Conservation (phyloP, 2,113 vertebrate genomes). For the Spilogale gracilis region DNA sequence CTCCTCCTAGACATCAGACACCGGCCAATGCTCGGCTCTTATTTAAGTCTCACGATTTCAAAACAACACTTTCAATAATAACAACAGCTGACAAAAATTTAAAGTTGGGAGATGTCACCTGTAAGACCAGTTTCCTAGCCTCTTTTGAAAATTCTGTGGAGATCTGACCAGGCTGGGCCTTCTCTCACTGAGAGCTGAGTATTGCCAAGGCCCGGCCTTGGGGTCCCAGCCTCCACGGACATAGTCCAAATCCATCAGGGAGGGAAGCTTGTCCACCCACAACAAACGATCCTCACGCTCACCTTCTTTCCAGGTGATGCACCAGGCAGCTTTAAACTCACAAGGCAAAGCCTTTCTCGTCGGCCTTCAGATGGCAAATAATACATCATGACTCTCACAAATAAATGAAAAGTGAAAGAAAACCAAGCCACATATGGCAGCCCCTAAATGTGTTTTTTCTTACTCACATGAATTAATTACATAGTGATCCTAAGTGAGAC, state of each 20-base stretch:
- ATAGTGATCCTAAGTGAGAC: not conserved
- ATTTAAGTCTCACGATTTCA: not conserved
- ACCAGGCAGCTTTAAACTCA: not conserved
- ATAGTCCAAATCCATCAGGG: too few relatives aligned
- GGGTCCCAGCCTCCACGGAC: accelerated
- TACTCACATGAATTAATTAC: conserved; percentile 45
- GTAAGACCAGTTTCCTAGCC: not conserved
- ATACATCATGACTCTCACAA: not conserved
- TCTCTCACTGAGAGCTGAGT: not conserved
- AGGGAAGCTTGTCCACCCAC: not conserved
- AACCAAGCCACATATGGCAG: not conserved
- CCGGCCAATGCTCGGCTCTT: not conserved
- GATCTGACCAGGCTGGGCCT: not conserved
- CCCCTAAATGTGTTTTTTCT: not conserved
- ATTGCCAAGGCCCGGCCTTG: accelerated
- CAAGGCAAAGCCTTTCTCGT: not conserved
- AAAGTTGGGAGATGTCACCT: not conserved
- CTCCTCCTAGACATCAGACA: not conserved
- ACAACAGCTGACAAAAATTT: not conserved
- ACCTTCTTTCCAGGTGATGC: not conserved
- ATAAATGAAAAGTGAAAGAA: not conserved
- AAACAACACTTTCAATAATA: not conserved
- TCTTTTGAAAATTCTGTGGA: not conserved
- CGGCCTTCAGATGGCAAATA: not conserved
- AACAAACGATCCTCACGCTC: not conserved